Base-by-base conservation (phyloP, 2,797 vertebrate genomes). In the Takifugu rubripes region DNA sequence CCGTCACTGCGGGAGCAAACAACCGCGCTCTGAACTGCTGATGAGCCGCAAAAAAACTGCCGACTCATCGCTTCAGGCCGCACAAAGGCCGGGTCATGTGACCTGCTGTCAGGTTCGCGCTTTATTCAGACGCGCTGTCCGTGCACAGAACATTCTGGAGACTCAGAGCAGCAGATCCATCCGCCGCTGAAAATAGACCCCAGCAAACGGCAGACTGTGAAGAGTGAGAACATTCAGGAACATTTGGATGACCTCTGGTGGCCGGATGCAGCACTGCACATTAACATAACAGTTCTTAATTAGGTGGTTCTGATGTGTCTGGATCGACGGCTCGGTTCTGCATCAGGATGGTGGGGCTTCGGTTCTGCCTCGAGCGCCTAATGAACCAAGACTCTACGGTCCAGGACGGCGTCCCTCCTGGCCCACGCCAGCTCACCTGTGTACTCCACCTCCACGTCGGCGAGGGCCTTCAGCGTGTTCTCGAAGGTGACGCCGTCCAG, bases 391-490 rank as follows among this genome's bases (percentile, higher is more conserved):
- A 21, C 21, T 21, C 21, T 21, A 21, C 1, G 21, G 21, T 21
- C 21, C 21, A 21, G 21, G 21, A 7, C 27, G 36, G 31, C 43
- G 14, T 7, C 14, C 6, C 16, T 14, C 12, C 42, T 43, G 11
- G 12, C 9, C 1, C 43, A 6, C 43, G 16, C 14, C 46, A 24
- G n/a, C 46, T 50, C 43, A 97, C 96, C 96, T 0, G 95, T 95
- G 73, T 98, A 98, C 0, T 95, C 90, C 31, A 95, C 94, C 74
- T 98, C 97, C 61, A 94, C 94, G 1, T 95, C 94, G 0, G 96
- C 95, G 40, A 98, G 88, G 0, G 90, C 93, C 78, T 96, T 94
- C 45, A 98, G 89, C 0, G 95, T 96, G 83, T 92, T 99, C 48
- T 94, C 91, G 0, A 92, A 93, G 58, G 84, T 90, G 59, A 98